Evolutionary conservation across 2,113 vertebrate species (phyloP).

Genomic region (Petrocephalus microphthalmus): DNA sequence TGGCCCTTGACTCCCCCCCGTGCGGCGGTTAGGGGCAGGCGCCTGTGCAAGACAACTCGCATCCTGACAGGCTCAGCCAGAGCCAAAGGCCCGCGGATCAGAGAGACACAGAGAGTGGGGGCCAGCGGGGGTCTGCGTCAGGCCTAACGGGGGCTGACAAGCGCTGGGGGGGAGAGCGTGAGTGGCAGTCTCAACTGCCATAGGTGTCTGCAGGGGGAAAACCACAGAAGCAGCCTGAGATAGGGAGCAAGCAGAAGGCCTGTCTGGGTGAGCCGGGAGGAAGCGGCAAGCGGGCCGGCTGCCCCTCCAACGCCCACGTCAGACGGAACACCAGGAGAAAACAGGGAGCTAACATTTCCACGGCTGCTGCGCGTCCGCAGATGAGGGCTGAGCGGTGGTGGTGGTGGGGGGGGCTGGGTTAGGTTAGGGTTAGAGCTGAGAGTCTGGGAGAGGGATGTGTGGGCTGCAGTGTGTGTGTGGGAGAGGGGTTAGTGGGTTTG

Average conservation of each 20-base stretch:
- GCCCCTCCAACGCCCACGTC: neutral
- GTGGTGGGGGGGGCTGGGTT: conserved; percentile 4
- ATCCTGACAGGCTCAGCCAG: neutral
- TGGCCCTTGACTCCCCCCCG: too few species aligned
- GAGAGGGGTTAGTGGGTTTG: conserved; percentile 12
- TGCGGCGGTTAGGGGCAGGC: neutral
- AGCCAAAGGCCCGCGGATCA: neutral
- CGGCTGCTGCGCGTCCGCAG: neutral
- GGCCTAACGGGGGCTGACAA: neutral
- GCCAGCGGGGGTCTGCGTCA: neutral
- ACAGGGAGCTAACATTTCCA: conserved; percentile 9
- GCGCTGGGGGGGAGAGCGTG: neutral
- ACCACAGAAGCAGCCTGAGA: neutral
- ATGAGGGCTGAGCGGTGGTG: too few species aligned
- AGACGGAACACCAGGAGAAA: conserved; percentile 17
- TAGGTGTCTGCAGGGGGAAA: neutral
- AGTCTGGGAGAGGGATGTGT: conserved; percentile 2
- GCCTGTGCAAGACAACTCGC: neutral
- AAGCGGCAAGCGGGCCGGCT: neutral
- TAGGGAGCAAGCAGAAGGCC: neutral
- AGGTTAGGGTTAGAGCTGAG: neutral
- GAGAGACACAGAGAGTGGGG: neutral
- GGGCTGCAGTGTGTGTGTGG: conserved; percentile 2
- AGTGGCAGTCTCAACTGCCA: neutral
- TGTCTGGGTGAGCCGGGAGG: neutral